Conservation (phyloP, 2,797 vertebrate species). For the Pangasius macronema region DNA sequence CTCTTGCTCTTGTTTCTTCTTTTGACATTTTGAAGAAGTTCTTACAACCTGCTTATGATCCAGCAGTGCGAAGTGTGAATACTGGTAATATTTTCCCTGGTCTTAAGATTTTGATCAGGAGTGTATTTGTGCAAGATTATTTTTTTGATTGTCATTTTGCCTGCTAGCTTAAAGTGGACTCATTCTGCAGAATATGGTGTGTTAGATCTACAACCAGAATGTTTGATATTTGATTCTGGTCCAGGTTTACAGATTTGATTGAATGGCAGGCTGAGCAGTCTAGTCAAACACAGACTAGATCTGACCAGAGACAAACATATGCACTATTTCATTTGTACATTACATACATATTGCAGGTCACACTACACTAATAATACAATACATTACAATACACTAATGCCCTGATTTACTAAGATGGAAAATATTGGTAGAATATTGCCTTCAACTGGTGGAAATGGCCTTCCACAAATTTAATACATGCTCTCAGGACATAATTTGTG, state of each 20-base stretch:
- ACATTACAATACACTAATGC: neutral
- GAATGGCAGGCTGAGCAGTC: neutral
- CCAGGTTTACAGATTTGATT: slow-evolving; percentile 7
- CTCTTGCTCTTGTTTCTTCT: no score
- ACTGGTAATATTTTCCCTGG: no score
- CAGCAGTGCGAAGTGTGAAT: no score
- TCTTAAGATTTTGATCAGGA: no score
- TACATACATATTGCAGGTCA: neutral
- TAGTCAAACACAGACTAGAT: neutral
- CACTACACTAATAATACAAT: no score
- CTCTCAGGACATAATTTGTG: neutral
- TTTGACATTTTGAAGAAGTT: no score
- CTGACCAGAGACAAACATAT: neutral
- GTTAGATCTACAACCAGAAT: slow-evolving; percentile 34
- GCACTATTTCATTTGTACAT: neutral
- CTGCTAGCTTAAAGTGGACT: slow-evolving; percentile 12
- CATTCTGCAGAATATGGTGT: neutral
- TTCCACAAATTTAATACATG: neutral
- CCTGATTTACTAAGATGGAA: neutral
- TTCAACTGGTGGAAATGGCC: neutral
- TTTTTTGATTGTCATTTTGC: slow-evolving; percentile 39
- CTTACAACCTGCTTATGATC: no score
- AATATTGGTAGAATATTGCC: neutral
- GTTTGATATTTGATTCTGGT: slow-evolving; percentile 42
- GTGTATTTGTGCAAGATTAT: slow-evolving; percentile 24